Base-by-base conservation (phyloP, 92 coral and sea anemone species). In the Porites cylindrica region DNA sequence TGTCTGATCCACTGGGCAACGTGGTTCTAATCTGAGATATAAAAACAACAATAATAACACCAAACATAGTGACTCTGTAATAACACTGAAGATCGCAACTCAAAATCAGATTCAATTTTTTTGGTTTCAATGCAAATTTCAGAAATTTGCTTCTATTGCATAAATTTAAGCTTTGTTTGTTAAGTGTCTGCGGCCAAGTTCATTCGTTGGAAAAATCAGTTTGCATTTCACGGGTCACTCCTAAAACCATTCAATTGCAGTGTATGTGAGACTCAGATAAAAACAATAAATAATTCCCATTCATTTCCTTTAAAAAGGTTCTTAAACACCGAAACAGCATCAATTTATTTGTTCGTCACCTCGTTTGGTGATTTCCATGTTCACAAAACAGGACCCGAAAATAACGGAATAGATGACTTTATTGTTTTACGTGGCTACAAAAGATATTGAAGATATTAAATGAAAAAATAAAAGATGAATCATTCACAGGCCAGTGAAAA, bases 1-100 rank as follows among this genome's bases (percentile, higher is more conserved):
- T 2, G 54, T 78, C 17, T 85, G 89, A 70, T 85, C 89, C 21
- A 85, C 77, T 1, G 89, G 89, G 32, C 89, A 85, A 1, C 89
- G 82, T 8, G 89, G 89, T 54, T 85, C 89, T 16, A 78, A 77
- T 43, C 89, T 83, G 11, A 7, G 59, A 61, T 18, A 71, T 50
- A 50, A 32, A 32, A 32, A 29, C 7, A 38, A 64, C 24, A 24
- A 78, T 8, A 38, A 53, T 29, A 38, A 38, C 47, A 38, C 47
- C 47, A 38, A 38, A 38, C 47, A 38, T 38, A 4, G 47, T 38
- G 47, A 71, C 10, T 29, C 53, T 6, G n/a, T 51, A 17, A 29
- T 19, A 29, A 11, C 12, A 16, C 32, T 63, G 18, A 7, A 18
- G 47, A 81, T 10, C 77, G 60, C 14, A 38, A 19, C 58, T 29